Conservation (phyloP, 2,888 invertebrate genomes). For the Corbicula japonica region DNA sequence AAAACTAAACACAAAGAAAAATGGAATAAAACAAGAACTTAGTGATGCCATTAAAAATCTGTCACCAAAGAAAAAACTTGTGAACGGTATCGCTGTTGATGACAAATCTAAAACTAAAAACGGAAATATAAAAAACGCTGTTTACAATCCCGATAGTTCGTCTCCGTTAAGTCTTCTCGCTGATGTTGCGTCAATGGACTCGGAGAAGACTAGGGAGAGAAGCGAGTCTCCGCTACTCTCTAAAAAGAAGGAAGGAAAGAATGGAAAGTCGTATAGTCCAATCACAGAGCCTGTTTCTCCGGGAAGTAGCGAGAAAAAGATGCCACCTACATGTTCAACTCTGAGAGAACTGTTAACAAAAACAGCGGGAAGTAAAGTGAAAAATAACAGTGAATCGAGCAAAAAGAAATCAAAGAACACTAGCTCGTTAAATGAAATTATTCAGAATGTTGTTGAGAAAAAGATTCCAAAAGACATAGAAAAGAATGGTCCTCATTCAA, state of each 20-base stretch:
- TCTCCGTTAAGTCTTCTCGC: constrained; percentile 90
- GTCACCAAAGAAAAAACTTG: constrained; percentile 77
- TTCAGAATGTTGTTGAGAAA: constrained; percentile 92
- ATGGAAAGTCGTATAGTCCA: constrained; percentile 73
- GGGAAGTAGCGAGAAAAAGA: constrained; percentile 75
- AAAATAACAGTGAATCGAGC: constrained; percentile 88
- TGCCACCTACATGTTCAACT: constrained; percentile 91
- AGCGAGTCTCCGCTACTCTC: constrained; percentile 74
- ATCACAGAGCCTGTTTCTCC: constrained; percentile 75
- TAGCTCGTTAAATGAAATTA: constrained; percentile 92
- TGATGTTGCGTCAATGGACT: constrained; percentile 90
- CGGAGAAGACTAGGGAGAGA: constrained; percentile 76
- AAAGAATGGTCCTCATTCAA: constrained; percentile 81
- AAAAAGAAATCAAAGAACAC: constrained; percentile 88
- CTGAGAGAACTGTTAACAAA: constrained; percentile 93
- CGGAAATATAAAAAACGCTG: constrained; percentile 71
- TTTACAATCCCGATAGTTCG: constrained; percentile 76
- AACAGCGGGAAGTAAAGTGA: constrained; percentile 88
- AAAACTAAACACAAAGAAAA: constrained; percentile 76
- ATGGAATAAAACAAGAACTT: constrained; percentile 81
- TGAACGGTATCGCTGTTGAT: constrained; percentile 84
- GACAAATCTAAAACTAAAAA: constrained; percentile 73
- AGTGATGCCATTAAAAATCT: constrained; percentile 80
- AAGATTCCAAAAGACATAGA: constrained; percentile 87
- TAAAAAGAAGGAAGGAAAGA: constrained; percentile 69